Evolutionary conservation across 2,113 vertebrate genomes (phyloP), one percentile per base, ranked within the genome.

Genomic region (Fulmarus glacialis): DNA sequence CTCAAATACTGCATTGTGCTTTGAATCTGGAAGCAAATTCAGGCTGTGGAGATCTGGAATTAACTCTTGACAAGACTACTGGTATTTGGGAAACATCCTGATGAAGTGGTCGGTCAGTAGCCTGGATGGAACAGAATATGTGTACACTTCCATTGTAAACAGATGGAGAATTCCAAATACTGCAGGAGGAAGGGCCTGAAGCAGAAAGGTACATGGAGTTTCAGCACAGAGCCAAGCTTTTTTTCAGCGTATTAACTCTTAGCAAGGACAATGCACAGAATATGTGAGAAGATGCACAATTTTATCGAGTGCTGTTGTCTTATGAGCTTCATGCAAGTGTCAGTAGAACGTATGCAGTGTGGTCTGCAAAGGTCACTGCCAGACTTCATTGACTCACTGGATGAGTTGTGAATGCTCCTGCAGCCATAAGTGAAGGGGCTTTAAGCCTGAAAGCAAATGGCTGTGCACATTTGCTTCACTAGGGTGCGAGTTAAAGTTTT

Each of bases 151-250:
- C 59, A 32, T 63, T 95, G 71, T 95, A 93, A 97, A 93, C 71
- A 92, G 53, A 67, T 80, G 80, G 62, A 92, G 82, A 77, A 83
- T 86, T 95, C 85, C 82, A 90, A 88, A 82, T 92, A 47, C 53
- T 47, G 22, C 66, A 77, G 62, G 86, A 93, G 85, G 82, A 88
- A 79, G 15, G 53, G 43, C 52, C 70, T 56, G 62, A 79, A 92
- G 89, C 66, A 94, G 70, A 63, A 64, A 93, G 32, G 40, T 52
- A 88, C 48, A 6, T 0, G 1, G 26, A 55, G 74, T 56, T 94
- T 85, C 63, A 90, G 43, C 43, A 34, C 62, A 77, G 85, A 88
- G 59, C 24, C 74, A 90, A 80, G 45, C 6, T 40, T 59, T 87
- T 82, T 82, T 50, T 53, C 45, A 72, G 47, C 3, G 0, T 68